Evolutionary conservation across 2,888 invertebrate genomes (phyloP).

Genomic region (Hedychridium roseum): DNA sequence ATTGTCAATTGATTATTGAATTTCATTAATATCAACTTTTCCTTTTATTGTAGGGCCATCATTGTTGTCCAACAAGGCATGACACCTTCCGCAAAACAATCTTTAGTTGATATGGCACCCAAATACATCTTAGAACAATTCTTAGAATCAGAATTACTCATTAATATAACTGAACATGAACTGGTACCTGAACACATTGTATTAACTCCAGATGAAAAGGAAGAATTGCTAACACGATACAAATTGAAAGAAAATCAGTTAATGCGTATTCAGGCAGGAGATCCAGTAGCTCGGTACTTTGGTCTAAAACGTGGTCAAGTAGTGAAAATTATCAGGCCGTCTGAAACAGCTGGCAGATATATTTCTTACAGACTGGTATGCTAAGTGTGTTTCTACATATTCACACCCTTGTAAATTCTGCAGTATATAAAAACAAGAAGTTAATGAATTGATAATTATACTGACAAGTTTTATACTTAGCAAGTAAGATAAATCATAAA

Average conservation of each 20-base stretch:
- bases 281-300: constrained; percentile 98
- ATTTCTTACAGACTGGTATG: constrained; percentile 97
- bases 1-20: too few relatives aligned
- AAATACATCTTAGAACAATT: constrained; percentile 98
- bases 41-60: constrained; percentile 75
- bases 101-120: constrained; percentile 97
- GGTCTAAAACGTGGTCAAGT: constrained; percentile 98
- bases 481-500: too few relatives aligned
- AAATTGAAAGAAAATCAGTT: constrained; percentile 98
- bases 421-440: too few relatives aligned
- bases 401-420: too few relatives aligned
- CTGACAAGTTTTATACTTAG: too few relatives aligned
- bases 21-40: not conserved
- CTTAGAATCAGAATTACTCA: constrained; percentile 91
- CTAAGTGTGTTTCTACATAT: too few relatives aligned
- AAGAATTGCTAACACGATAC: constrained; percentile 92
- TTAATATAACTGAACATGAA: constrained; percentile 98
- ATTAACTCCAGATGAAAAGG: constrained; percentile 97
- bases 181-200: constrained; percentile 99
- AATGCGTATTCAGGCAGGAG: constrained; percentile 98
- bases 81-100: constrained; percentile 99
- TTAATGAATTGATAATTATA: too few relatives aligned
- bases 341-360: constrained; percentile 98
- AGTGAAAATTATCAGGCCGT: constrained; percentile 97
- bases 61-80: constrained; percentile 98